Evolutionary conservation across 2,888 invertebrate genomes (phyloP).

Genomic region (Synergus umbraculus): DNA sequence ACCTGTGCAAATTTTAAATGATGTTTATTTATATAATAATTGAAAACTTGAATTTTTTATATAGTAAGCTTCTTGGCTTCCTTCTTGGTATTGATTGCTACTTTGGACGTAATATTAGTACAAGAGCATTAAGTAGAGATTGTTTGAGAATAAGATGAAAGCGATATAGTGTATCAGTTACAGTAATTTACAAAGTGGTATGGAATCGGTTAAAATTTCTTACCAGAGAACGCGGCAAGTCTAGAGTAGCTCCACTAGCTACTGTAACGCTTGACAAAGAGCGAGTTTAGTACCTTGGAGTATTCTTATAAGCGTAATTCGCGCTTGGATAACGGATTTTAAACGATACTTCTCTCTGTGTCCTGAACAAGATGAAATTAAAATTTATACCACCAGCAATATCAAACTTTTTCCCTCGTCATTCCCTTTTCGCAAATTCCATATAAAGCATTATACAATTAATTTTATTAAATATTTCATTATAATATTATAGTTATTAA

Average conservation of each 20-base stretch:
- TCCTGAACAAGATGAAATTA: slow-evolving; percentile 25
- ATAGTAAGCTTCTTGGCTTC: background rate
- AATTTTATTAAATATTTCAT: background rate
- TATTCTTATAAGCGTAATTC: slow-evolving; percentile 40
- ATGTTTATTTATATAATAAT: background rate
- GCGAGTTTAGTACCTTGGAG: slow-evolving; percentile 38
- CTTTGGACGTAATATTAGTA: slow-evolving; percentile 15
- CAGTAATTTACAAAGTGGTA: slow-evolving; percentile 40
- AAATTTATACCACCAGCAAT: slow-evolving; percentile 24
- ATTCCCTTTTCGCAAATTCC: background rate
- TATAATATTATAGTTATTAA: background rate
- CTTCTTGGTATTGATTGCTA: slow-evolving; percentile 3
- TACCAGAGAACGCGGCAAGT: slow-evolving; percentile 30
- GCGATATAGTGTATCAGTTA: slow-evolving; percentile 40
- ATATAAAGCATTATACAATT: background rate
- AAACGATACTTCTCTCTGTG: slow-evolving; percentile 7
- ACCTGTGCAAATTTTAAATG: background rate
- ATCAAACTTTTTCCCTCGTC: background rate
- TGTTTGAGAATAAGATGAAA: slow-evolving; percentile 40
- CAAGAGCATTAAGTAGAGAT: slow-evolving; percentile 35
- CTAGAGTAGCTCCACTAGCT: slow-evolving; percentile 30
- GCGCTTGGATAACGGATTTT: slow-evolving; percentile 24
- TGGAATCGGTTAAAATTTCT: slow-evolving; percentile 39
- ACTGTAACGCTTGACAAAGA: slow-evolving; percentile 27
- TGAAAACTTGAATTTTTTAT: background rate